Conservation (phyloP, 2,797 vertebrate species). For the Anguilla pacifica region DNA sequence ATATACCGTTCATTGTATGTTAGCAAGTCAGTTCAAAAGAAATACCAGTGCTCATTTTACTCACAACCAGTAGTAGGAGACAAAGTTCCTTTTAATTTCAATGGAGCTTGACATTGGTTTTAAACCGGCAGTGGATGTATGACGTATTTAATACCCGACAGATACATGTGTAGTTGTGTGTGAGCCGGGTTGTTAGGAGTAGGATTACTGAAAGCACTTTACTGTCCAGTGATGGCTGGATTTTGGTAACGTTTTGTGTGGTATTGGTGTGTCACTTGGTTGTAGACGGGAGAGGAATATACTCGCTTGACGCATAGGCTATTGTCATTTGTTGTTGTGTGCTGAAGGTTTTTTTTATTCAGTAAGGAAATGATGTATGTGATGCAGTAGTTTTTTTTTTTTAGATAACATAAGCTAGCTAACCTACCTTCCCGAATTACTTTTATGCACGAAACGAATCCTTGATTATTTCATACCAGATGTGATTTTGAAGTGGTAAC, state of each 20-base stretch:
- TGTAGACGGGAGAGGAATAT: neutral
- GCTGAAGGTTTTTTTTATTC: neutral
- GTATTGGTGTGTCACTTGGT: neutral
- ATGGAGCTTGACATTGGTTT: neutral
- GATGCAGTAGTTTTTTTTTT: no score
- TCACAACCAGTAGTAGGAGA: no score
- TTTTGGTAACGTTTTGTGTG: conserved; percentile 49
- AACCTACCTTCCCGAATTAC: neutral
- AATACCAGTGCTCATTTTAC: no score
- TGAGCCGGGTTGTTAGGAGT: conserved; percentile 40
- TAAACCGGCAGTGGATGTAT: neutral
- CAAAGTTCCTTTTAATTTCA: no score
- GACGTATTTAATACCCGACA: conserved; percentile 8
- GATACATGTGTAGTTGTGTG: neutral
- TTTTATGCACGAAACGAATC: neutral
- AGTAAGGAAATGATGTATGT: no score
- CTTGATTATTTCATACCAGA: neutral
- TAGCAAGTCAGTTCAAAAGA: no score
- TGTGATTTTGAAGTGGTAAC: neutral
- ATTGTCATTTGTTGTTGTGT: no score
- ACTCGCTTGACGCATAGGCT: neutral
- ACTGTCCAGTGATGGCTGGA: conserved; percentile 48
- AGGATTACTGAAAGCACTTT: conserved; percentile 53
- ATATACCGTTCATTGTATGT: no score
- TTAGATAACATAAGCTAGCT: neutral